Base-by-base conservation (phyloP, 2,113 vertebrate genomes). In the Myrmophylax atrothorax region DNA sequence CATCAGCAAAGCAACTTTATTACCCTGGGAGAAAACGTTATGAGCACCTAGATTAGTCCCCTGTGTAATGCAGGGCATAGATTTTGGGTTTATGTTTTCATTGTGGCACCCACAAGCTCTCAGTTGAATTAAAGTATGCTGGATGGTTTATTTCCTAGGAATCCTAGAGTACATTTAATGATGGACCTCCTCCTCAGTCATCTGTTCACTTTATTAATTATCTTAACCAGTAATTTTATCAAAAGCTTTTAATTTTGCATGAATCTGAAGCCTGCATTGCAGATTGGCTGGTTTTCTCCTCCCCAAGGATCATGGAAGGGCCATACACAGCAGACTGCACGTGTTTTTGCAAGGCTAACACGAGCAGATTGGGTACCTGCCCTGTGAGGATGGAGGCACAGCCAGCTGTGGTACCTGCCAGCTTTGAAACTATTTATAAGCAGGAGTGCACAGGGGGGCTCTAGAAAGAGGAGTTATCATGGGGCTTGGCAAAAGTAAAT, bases 181-280 rank as follows among this genome's bases (percentile, higher is more conserved):
- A 81, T 22, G 25, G 52, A 67, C 78, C 56, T 89, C 42, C 33
- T 93, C 87, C 46, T 37, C 69, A 82, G 29, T 70, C 67, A 53
- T 75, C 60, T 67, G 38, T 68, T 93, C 81, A 75, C 17, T 59
- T 49, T 83, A 42, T 83, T 72, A 87, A 76, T 83, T 64, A 66
- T 49, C 76, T 89, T 74, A 83, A 58, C 44, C 22, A 58, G 24
- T 77, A 56, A 56, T 90, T 90, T 84, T 73, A 69, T 84, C 79
- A 53, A 73, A 88, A 82, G 49, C 44, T 68, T 90, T 66, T 76
- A 6, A 80, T 83, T 89, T 69, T 68, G 50, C 60, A 46, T 38
- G 13, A 81, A 29, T 69, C 37, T 25, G 42, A 87, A 84, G 38
- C 42, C 42, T 29, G 33, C 1, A 1, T 38, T 80, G 53, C 29